phyloP scores from a whole-genome alignment of 2,113 vertebrate genomes.

The Phasianus colchicus region DNA sequence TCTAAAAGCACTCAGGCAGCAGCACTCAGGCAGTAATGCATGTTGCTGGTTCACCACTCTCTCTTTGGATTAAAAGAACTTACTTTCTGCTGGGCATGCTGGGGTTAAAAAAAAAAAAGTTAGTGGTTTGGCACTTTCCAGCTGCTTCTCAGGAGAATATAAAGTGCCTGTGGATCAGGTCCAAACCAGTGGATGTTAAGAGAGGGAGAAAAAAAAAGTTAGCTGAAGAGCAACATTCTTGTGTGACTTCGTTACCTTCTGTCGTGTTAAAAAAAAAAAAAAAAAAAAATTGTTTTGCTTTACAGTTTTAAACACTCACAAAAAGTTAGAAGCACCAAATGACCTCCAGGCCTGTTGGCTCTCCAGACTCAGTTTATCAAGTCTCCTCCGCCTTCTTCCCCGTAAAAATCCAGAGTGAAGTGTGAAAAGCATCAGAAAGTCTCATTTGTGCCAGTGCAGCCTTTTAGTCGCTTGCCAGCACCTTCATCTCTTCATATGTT shows the following conservation, averaged over 20 bases:
- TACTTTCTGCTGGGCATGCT: conserved; percentile 40
- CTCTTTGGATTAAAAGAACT: conserved; percentile 8
- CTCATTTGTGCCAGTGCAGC: conserved; percentile 83
- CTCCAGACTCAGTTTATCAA: conserved; percentile 77
- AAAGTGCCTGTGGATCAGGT: conserved; percentile 76
- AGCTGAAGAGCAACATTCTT: conserved; percentile 75
- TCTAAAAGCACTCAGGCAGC: not conserved
- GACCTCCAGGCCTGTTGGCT: conserved; percentile 80
- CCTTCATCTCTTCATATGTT: conserved; percentile 88
- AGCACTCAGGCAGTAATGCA: not conserved
- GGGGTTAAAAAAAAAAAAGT: conserved; percentile 70
- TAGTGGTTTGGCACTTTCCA: conserved; percentile 77
- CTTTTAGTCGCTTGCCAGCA: conserved; percentile 85
- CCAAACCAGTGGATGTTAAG: conserved; percentile 81
- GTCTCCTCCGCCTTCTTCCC: conserved; percentile 74
- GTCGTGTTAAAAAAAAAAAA: conserved; percentile 55
- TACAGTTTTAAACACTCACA: conserved; percentile 70
- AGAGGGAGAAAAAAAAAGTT: conserved; percentile 39
- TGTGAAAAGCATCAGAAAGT: conserved; percentile 87
- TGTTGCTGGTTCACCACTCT: not conserved
- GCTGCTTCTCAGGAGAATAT: conserved; percentile 75
- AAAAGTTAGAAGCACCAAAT: conserved; percentile 74
- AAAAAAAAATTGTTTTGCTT: conserved; percentile 56
- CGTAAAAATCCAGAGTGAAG: conserved; percentile 82
- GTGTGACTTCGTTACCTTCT: conserved; percentile 78